Evolutionary conservation across 2,888 invertebrate genomes (phyloP), one percentile per base, ranked within the genome.

Genomic region (Punctoribates punctum): DNA sequence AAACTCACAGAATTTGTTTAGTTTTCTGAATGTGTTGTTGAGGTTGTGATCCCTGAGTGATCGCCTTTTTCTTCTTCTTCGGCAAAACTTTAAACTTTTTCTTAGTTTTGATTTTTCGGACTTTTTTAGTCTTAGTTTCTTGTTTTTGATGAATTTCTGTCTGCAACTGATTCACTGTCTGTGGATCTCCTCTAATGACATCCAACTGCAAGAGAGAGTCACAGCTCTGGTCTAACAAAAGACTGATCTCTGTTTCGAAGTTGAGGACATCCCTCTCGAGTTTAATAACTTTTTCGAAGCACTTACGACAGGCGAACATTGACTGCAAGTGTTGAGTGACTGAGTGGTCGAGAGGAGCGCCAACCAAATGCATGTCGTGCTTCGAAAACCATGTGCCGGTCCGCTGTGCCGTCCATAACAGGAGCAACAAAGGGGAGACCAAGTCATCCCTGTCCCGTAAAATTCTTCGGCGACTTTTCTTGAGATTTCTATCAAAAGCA

Each of bases 381-480:
- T 13, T 38, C 13, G 42, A 38, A 42, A 70, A 70, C 70, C 70
- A 70, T 20, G 42, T 70, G 23, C 70, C 70, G 23, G 70, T 70
- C 9, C 46, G 38, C 42, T 38, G 42, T 20, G 70, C 70, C 23
- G 42, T 42, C 38, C 46, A 42, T 5, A 70, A 34, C 4, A 70
- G 25, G 1, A 70, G n/a, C 23, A 70, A 11, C 1, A 70, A 15
- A 3, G 70, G 70, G 5, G 70, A 70, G 23, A 70, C 70, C 70
- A 70, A 46, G 70, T 70, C 70, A 70, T 70, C 70, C 70, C 70
- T 70, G 5, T 70, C 70, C 15, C 70, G 6, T 9, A 70, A 13
- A 5, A 70, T 70, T 70, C 70, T 70, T 38, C 70, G 70, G 42
- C 70, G 70, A 38, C 70, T 70, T 70, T 70, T 70, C 46, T 70